Base-by-base conservation (phyloP, 2,888 invertebrate genomes). In the Alloplasta piceator region DNA sequence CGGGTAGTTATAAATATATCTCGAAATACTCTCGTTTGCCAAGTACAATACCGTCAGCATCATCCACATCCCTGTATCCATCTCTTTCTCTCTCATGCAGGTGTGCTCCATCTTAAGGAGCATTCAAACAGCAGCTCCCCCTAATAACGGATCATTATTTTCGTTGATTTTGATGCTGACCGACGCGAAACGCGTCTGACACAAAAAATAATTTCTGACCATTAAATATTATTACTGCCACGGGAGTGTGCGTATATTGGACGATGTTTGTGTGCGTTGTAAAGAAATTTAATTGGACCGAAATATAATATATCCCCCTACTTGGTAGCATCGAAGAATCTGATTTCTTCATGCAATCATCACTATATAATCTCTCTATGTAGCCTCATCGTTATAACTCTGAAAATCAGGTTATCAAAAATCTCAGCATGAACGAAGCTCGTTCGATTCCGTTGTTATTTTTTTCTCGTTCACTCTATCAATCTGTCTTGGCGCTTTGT, bases 81-180 rank as follows among this genome's bases (percentile, higher is more conserved):
- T 12, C 43, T 52, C 26, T 12, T 14, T 10, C 39, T 55, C 38
- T 43, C 41, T 12, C 50, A 41, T 46, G 41, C 38, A 56, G 46
- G 55, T 39, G 41, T 7, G 52, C 60, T 52, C 14, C 16, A 63
- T 73, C 52, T 56, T 52, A 26, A 48, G 48, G 39, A 38, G 66
- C 67, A 43, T 66, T 39, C 48, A 52, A 67, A 58, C 58, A 64
- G 39, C 72, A 41, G 66, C 68, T 74, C 70, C 61, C 77, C 67
- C 68, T 83, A 83, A 84, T 82, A 82, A 82, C 78, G 66, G 74
- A 73, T 83, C 73, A 83, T 84, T 84, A 84, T 84, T 82, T 83
- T 83, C 72, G 83, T 80, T 80, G 75, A 77, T 81, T 82, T 75
- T 67, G 73, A 80, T 66, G 70, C 66, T 26, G 61, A 63, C 16